Conservation (phyloP, 2,888 invertebrate genomes). For the Mylabris sibirica region DNA sequence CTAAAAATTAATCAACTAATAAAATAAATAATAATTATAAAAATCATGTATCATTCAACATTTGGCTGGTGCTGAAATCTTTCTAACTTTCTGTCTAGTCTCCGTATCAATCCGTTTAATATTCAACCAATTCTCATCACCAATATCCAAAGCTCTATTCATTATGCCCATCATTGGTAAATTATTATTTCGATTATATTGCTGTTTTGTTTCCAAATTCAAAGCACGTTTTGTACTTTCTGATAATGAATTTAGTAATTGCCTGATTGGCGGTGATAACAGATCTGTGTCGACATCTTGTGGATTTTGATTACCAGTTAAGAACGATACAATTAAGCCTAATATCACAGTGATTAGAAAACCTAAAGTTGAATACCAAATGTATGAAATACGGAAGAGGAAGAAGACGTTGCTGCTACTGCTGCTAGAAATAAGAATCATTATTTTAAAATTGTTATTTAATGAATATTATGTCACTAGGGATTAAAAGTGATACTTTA, state of each 20-base stretch:
- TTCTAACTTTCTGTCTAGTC: slow-evolving; percentile 26
- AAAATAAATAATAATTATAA: neutral
- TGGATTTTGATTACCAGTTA: slow-evolving; percentile 70
- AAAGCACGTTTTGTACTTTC: slow-evolving; percentile 60
- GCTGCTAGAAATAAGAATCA: slow-evolving; percentile 43
- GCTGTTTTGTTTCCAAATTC: slow-evolving; percentile 37
- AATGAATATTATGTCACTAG: no score
- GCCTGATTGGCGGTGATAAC: slow-evolving; percentile 71
- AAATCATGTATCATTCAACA: neutral
- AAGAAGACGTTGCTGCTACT: slow-evolving; percentile 50
- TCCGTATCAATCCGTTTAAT: slow-evolving; percentile 21
- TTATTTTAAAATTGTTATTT: slow-evolving; percentile 14
- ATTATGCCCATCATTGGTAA: slow-evolving; percentile 45
- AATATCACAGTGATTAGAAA: slow-evolving; percentile 75
- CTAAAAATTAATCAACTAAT: neutral
- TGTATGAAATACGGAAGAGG: slow-evolving; percentile 81
- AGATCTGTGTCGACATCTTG: slow-evolving; percentile 71
- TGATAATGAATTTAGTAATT: slow-evolving; percentile 65
- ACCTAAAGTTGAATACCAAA: slow-evolving; percentile 90
- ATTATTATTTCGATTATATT: slow-evolving; percentile 34
- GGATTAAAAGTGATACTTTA: no score
- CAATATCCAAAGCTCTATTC: slow-evolving; percentile 48
- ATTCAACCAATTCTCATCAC: slow-evolving; percentile 41
- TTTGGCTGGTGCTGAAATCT: slow-evolving; percentile 28
- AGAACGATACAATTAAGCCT: slow-evolving; percentile 76